Evolutionary conservation across 2,797 vertebrate species (phyloP).

Genomic region (Scolopax bukidnonensis): DNA sequence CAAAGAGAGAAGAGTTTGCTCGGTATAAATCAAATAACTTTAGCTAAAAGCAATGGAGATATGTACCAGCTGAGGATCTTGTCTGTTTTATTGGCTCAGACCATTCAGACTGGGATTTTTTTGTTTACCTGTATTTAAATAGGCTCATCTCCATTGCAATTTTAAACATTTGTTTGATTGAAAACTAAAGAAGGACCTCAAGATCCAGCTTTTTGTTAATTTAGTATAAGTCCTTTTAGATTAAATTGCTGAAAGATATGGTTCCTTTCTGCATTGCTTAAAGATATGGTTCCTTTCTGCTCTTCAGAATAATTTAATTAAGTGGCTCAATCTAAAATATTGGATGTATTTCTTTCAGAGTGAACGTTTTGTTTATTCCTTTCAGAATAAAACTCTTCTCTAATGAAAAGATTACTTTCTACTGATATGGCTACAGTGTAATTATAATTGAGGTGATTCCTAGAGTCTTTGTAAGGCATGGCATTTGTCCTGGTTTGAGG

Average conservation of each 20-base stretch:
- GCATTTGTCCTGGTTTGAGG: not conserved
- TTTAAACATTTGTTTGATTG: not conserved
- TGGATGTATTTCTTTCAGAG: not conserved
- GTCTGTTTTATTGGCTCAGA: not conserved
- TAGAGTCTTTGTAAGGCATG: not conserved
- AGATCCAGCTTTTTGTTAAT: not conserved
- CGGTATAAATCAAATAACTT: not conserved
- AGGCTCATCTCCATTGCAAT: not conserved
- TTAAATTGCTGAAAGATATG: not conserved
- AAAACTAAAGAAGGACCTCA: not conserved
- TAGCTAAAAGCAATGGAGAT: not conserved
- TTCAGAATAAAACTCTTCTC: constrained; percentile 1
- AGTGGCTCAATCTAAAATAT: not conserved
- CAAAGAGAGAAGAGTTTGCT: not conserved
- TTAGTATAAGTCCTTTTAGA: constrained; percentile 10
- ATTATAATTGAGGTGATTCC: not conserved
- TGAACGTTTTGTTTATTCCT: not conserved
- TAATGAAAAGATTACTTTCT: not conserved
- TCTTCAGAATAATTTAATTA: constrained; percentile 16
- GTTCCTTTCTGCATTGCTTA: not conserved
- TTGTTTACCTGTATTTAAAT: constrained; percentile 15
- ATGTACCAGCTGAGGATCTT: not conserved
- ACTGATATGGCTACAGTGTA: not conserved
- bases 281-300: not conserved
- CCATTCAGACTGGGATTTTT: not conserved